These are phyloP conservation scores for Dexiosoma caninum DNA, from an alignment of 2,888 invertebrate species.

Conservation along the genomic window DNA sequence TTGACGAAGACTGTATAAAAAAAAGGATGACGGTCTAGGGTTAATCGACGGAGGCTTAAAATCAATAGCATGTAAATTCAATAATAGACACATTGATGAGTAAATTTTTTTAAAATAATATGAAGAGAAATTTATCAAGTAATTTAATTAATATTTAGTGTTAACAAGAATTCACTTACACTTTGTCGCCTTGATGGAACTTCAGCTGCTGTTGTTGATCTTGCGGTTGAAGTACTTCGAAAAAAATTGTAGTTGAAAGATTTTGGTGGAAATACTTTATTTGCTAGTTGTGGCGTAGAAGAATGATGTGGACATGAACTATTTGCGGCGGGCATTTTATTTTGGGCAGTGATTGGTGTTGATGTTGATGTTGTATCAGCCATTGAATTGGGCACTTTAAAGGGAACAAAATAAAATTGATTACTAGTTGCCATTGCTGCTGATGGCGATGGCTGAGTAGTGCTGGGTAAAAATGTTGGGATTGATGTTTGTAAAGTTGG, in stretches of 20 bases:
- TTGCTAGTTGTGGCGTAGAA: background rate
- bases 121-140: no score
- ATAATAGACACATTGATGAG: no score
- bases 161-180: constrained; percentile 24
- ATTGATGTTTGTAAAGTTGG: constrained; percentile 66
- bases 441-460: constrained; percentile 5
- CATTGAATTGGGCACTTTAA: constrained; percentile 26
- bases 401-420: constrained; percentile 51
- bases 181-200: constrained; percentile 73
- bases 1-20: no score
- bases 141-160: no score
- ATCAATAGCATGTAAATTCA: no score
- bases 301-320: constrained; percentile 36
- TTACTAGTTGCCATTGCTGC: constrained; percentile 1
- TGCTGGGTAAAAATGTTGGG: constrained; percentile 43
- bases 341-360: constrained; percentile 2
- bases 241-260: background rate
- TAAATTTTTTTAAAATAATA: no score
- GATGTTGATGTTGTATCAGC: background rate
- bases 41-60: no score
- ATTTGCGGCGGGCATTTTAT: background rate
- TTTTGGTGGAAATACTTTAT: background rate
- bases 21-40: no score
- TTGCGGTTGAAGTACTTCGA: constrained; percentile 66
- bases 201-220: constrained; percentile 67